Evolutionary conservation across 1,140 invertebrate genomes (phyloP).

Genomic region (Trachymyrmex septentrionalis): DNA sequence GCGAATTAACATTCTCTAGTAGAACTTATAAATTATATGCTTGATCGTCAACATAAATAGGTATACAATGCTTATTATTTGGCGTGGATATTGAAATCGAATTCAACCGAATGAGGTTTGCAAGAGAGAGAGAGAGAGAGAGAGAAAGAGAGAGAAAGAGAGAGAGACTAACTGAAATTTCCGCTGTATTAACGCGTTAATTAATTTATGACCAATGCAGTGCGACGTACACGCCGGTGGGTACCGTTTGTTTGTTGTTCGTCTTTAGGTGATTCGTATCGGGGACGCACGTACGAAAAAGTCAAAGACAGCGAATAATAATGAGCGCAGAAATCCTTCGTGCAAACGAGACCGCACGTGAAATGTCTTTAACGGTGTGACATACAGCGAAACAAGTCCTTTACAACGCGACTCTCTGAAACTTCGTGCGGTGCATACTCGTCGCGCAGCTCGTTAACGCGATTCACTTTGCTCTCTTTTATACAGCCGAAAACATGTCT

Average conservation of each 20-base stretch:
- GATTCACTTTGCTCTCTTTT: constrained; percentile 28
- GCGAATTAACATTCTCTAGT: not conserved
- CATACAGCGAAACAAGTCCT: constrained; percentile 8
- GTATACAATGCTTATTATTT: not conserved
- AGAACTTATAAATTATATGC: not conserved
- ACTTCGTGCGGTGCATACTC: not conserved
- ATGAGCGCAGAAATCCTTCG: constrained; percentile 65
- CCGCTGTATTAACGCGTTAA: constrained; percentile 18
- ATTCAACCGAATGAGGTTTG: not conserved
- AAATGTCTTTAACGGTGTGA: constrained; percentile 24
- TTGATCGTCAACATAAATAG: constrained; percentile 14
- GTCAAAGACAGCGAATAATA: constrained; percentile 79
- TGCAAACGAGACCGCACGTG: constrained; percentile 14
- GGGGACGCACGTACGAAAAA: constrained; percentile 81
- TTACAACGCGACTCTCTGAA: not conserved
- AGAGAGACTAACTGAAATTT: not conserved
- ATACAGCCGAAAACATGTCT: not conserved
- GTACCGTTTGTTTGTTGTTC: constrained; percentile 77
- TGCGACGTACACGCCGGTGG: constrained; percentile 36
- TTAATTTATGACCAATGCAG: constrained; percentile 34
- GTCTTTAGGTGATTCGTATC: constrained; percentile 74
- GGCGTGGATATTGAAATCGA: too few species aligned
- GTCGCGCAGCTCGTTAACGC: constrained; percentile 27
- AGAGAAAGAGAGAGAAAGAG: too few species aligned
- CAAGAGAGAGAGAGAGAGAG: not conserved